These are phyloP conservation scores for Aphaenogaster ashmeadi DNA, from an alignment of 1,140 invertebrate species.

Conservation along the genomic window DNA sequence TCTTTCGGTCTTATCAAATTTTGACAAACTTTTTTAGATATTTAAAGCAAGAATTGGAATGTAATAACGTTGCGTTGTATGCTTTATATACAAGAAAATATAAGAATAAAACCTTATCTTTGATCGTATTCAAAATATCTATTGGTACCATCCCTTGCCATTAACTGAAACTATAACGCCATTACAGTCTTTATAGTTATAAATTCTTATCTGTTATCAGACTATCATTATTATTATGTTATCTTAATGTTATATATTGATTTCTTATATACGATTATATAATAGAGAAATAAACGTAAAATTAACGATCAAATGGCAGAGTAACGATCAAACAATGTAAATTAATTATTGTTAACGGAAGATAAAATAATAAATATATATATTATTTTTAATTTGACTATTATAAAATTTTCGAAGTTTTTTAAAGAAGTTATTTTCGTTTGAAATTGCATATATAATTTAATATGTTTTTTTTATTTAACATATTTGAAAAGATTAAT, in stretches of 20 bases:
- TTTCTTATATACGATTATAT: background rate
- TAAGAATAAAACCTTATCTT: background rate
- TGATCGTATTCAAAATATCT: conserved; percentile 12
- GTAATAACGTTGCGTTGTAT: background rate
- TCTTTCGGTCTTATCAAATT: background rate
- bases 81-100: background rate
- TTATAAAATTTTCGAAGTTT: background rate
- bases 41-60: background rate
- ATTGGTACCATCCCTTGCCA: background rate
- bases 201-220: background rate
- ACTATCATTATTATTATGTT: background rate
- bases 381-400: background rate
- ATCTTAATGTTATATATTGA: background rate
- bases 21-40: conserved; percentile 9
- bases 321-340: background rate
- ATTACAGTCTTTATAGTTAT: background rate
- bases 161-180: background rate
- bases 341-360: background rate
- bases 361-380: background rate
- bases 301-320: background rate
- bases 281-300: background rate
- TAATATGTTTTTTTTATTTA: background rate
- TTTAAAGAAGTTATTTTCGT: background rate
- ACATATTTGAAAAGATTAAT: conserved; percentile 5
- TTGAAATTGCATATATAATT: background rate